Percentiles rank a stretch among this genome's conserved stretches.
Evolutionary conservation across 1,140 invertebrate genomes (phyloP).

Genomic region (Brachionus rubens): DNA sequence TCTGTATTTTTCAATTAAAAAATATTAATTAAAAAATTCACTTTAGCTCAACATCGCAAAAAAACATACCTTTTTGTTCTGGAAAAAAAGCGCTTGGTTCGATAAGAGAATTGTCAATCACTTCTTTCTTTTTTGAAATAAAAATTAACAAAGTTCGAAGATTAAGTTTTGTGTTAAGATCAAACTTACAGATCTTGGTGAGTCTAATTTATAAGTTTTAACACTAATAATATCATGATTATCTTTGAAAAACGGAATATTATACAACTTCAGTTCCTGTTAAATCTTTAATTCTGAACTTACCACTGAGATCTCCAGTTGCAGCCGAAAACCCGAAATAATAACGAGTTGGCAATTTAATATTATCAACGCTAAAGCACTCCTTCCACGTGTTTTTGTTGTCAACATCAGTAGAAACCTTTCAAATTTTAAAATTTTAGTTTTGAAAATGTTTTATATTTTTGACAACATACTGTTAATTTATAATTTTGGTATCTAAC

Average conservation of each 20-base stretch:
- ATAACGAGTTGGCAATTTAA: slow-evolving; percentile 88
- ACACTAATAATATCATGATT: slow-evolving; percentile 92
- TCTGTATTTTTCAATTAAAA: slow-evolving; percentile 27
- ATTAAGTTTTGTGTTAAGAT: background rate
- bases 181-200: slow-evolving; percentile 23
- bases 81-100: slow-evolving; percentile 21
- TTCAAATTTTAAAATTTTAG: background rate
- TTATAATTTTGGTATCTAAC: slow-evolving; percentile 86
- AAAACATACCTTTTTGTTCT: slow-evolving; percentile 19
- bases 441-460: background rate
- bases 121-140: slow-evolving; percentile 13
- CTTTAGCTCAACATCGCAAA: background rate
- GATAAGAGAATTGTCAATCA: slow-evolving; percentile 20
- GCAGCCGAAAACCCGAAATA: slow-evolving; percentile 89
- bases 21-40: background rate
- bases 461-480: slow-evolving; percentile 68
- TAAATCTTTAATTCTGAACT: background rate
- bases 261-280: no score
- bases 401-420: slow-evolving; percentile 84
- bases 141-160: no score
- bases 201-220: slow-evolving; percentile 82
- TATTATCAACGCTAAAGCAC: slow-evolving; percentile 83
- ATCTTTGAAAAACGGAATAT: slow-evolving; percentile 63
- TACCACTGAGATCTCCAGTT: slow-evolving; percentile 81
- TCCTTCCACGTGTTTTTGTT: slow-evolving; percentile 88